phyloP scores from a whole-genome alignment of 2,888 invertebrate genomes.

The Acronicta alni region DNA sequence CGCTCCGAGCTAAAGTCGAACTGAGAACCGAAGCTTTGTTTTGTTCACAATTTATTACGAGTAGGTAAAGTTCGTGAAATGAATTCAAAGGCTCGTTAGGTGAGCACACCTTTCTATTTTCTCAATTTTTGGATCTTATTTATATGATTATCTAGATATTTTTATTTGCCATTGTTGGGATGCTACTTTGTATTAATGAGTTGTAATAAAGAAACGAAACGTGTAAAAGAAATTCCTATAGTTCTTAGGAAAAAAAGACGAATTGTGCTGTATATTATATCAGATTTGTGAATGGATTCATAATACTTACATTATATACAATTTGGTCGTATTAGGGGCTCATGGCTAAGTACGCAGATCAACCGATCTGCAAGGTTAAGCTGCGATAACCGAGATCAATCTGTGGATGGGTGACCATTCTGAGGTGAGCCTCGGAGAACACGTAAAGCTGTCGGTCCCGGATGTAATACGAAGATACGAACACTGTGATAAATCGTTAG shows the following conservation, averaged over 20 bases:
- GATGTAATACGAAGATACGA: too few relatives aligned
- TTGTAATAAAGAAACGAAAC: constrained; percentile 6
- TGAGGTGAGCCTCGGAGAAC: too few relatives aligned
- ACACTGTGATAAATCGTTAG: too few relatives aligned
- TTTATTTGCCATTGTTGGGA: constrained; percentile 31
- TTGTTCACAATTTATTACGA: constrained; percentile 62
- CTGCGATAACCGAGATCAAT: too few relatives aligned
- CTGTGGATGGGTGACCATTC: too few relatives aligned
- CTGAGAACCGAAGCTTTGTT: constrained; percentile 78
- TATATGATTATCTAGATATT: constrained; percentile 31
- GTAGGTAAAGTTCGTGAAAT: constrained; percentile 62
- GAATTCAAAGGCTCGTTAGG: constrained; percentile 65
- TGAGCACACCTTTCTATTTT: constrained; percentile 52
- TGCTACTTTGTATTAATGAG: constrained; percentile 15
- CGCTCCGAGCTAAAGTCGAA: constrained; percentile 62
- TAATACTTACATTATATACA: too few relatives aligned
- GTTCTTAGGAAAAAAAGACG: constrained; percentile 20
- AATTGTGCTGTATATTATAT: constrained; percentile 14
- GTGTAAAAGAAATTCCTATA: background rate
- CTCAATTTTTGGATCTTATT: constrained; percentile 45
- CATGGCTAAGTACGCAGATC: too few relatives aligned
- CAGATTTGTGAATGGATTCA: constrained; percentile 33
- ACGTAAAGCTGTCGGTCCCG: too few relatives aligned
- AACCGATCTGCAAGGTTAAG: too few relatives aligned
- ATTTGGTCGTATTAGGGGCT: too few relatives aligned